Conservation (phyloP, 2,888 invertebrate genomes). For the Pseudolycoriella hygida region DNA sequence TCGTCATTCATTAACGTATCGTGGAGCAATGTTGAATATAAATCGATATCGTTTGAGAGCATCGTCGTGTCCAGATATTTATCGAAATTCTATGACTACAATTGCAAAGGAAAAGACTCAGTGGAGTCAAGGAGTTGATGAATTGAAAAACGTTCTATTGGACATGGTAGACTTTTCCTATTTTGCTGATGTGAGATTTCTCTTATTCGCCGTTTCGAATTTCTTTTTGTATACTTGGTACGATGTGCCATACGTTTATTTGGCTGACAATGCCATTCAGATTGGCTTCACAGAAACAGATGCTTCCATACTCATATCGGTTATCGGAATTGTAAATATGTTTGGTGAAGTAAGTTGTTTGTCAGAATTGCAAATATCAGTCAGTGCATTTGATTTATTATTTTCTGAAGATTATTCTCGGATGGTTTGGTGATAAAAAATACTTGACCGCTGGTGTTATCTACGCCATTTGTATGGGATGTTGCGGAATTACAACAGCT, state of each 20-base stretch:
- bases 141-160: conserved; percentile 55
- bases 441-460: conserved; percentile 60
- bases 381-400: background rate
- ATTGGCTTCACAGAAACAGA: conserved; percentile 54
- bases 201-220: conserved; percentile 71
- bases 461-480: conserved; percentile 63
- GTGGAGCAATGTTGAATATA: conserved; percentile 74
- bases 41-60: conserved; percentile 63
- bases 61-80: conserved; percentile 82
- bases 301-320: conserved; percentile 65
- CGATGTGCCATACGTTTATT: conserved; percentile 84
- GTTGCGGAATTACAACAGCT: conserved; percentile 48
- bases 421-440: conserved; percentile 37
- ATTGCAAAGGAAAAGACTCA: conserved; percentile 56
- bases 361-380: background rate
- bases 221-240: conserved; percentile 84
- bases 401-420: background rate
- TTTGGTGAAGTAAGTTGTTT: conserved; percentile 53
- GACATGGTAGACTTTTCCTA: conserved; percentile 71
- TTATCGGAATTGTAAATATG: conserved; percentile 78
- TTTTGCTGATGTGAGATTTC: conserved; percentile 53
- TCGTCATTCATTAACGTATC: conserved; percentile 60
- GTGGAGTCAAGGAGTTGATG: conserved; percentile 57
- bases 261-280: conserved; percentile 60
- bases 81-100: conserved; percentile 69